phyloP scores from a whole-genome alignment of 2,113 vertebrate species.

The Rhadina sibilatrix region DNA sequence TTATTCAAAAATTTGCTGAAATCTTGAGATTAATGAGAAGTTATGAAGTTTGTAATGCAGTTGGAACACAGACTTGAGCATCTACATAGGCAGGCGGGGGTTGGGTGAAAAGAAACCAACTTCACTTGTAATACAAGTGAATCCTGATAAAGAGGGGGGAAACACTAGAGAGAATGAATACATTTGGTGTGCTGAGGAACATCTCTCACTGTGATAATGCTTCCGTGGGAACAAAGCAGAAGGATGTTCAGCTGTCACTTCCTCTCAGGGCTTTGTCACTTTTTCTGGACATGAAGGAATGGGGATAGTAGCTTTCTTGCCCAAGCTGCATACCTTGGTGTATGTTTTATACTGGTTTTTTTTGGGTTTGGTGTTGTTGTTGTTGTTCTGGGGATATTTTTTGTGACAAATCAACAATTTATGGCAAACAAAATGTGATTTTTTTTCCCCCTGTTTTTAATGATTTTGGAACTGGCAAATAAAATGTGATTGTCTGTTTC shows the following conservation, averaged over 20 bases:
- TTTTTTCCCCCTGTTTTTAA: not conserved
- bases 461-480: not conserved
- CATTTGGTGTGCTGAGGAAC: not conserved
- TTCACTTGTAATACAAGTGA: not conserved
- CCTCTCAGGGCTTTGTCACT: slow-evolving; percentile 18
- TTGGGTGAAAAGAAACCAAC: not conserved
- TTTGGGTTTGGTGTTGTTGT: not conserved
- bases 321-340: not conserved
- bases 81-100: not conserved
- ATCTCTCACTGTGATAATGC: not conserved
- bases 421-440: slow-evolving; percentile 28
- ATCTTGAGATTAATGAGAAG: not conserved
- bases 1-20: not conserved
- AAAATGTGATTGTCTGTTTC: slow-evolving; percentile 20
- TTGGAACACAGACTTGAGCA: not conserved
- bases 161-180: not conserved
- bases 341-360: slow-evolving; percentile 8
- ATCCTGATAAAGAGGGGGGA: not conserved
- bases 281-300: slow-evolving; percentile 1
- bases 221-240: not conserved
- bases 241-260: not conserved
- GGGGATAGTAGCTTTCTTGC: not conserved
- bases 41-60: not conserved
- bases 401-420: slow-evolving; percentile 24
- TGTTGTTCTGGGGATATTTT: not conserved